Evolutionary conservation across 2,113 vertebrate species (phyloP).

Genomic region (Sarotherodon lohbergeri): DNA sequence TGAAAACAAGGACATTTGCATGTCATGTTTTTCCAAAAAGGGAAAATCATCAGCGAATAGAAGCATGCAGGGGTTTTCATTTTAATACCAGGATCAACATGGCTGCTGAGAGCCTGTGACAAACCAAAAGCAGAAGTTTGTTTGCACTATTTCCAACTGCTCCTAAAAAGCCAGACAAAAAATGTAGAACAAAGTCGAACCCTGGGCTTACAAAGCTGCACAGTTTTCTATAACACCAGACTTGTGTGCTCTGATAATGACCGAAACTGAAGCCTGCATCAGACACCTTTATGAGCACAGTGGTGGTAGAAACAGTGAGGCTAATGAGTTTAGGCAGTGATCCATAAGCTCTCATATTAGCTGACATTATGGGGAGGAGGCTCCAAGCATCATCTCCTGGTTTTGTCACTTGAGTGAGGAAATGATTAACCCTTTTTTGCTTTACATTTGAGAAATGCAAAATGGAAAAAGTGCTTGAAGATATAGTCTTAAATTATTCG

Average conservation of each 20-base stretch:
- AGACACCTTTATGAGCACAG: not conserved
- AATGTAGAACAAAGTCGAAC: not conserved
- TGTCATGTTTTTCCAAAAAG: not conserved
- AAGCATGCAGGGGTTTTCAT: not conserved
- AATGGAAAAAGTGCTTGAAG: not conserved
- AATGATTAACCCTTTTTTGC: not conserved
- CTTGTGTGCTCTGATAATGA: not conserved
- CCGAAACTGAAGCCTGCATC: not conserved
- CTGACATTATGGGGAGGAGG: not conserved
- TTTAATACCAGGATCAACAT: not conserved
- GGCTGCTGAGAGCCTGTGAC: not conserved
- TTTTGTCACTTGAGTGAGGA: not conserved
- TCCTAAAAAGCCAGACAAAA: not conserved
- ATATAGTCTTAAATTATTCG: fast-evolving
- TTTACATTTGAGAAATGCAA: fast-evolving
- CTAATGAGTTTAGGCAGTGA: conserved; percentile 26
- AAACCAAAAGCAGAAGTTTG: not conserved
- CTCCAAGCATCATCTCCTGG: not conserved
- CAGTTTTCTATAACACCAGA: not conserved
- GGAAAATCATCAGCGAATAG: not conserved
- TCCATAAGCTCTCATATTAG: not conserved
- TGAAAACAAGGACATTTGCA: not conserved
- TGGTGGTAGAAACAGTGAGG: not conserved
- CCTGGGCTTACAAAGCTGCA: not conserved
- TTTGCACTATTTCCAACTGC: not conserved